Base-by-base conservation (phyloP, 1,140 invertebrate genomes). In the Zaprionus lachaisei region DNA sequence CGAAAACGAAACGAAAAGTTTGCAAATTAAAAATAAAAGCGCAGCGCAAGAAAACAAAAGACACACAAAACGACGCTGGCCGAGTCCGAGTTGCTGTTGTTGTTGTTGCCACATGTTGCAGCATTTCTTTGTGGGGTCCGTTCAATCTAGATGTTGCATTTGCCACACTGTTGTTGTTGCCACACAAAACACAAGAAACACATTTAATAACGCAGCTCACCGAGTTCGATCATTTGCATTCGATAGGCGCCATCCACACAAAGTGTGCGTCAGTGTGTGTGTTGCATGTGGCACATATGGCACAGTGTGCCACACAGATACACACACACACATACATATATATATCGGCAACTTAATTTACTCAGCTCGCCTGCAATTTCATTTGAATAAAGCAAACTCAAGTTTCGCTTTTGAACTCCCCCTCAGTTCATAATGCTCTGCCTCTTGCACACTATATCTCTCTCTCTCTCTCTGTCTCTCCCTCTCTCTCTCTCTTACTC, bases 11-110 rank as follows among this genome's bases (percentile, higher is more conserved):
- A 72, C 84, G 70, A 89, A 89, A 84, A 89, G 44, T 89, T 87
- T 87, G 84, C 84, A 87, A 87, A 87, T 87, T 87, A 89, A 87
- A 87, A 83, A 69, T 72, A 79, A 78, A 81, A 73, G 79, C 68
- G 61, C 80, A 69, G 66, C 73, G 38, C 38, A 67, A 64, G 57
- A 78, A 89, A 81, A 83, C 81, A 84, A 87, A 89, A 87, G 83
- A 81, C 74, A 79, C 71, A 80, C 12, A 83, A 86, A 83, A 67
- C 80, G 65, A 34, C 55, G 71, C 64, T 55, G 49, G 55, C 22
- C 56, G 41, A 63, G 80, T 47, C 17, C 56, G 69, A 66, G 66
- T 37, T 70, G 65, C 41, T 62, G 63, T 31, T 63, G 69, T 62
- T 63, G 74, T 57, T 75, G 77, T 44, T 86, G 84, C 84, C 84